Base-by-base conservation (phyloP, 2,888 invertebrate species). In the Margaritifera margaritifera region DNA sequence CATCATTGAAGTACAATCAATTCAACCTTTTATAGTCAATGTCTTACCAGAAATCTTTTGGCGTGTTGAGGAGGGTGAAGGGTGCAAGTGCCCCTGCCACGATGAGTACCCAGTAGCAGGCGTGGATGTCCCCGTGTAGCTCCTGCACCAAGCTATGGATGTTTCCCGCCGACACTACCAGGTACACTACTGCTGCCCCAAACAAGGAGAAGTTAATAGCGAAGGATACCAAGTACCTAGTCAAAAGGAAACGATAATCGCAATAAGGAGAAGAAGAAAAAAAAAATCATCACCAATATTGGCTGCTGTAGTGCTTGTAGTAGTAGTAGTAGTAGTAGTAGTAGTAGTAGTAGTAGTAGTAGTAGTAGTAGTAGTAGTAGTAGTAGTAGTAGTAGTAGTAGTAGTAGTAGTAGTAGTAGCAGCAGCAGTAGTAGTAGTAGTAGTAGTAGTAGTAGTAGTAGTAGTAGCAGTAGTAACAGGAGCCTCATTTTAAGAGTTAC, bases 31-130 rank as follows among this genome's bases (percentile, higher is more conserved):
- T 92, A 93, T 91, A 24, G 58, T n/a, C n/a, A n/a, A n/a, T n/a
- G 22, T 89, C 92, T 92, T 90, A 96, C 96, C 95, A 95, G 94
- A 96, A 95, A 86, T 96, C 95, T 89, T 95, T 95, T 0, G 96
- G 96, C 74, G 95, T 95, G 62, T 96, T 96, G 6, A 96, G 92
- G 95, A 95, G 96, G 92, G 95, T 93, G 64, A 95, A 89, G 0
- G 96, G 96, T 77, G 94, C 94, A 31, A 96, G 91, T 65, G 94
- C 86, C 4, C 93, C 84, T 0, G 94, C 95, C 4, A 96, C 91
- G 25, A 96, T 90, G 42, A 96, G 88, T 87, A 96, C 92, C 95
- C 95, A 96, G 79, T 94, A 93, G 87, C 96, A 96, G 89, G 94
- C 95, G 77, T 93, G 91, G 69, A 95, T 92, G 52, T 93, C 62